Conservation (phyloP, 2,888 invertebrate species). For the Leucoptera coffeella region DNA sequence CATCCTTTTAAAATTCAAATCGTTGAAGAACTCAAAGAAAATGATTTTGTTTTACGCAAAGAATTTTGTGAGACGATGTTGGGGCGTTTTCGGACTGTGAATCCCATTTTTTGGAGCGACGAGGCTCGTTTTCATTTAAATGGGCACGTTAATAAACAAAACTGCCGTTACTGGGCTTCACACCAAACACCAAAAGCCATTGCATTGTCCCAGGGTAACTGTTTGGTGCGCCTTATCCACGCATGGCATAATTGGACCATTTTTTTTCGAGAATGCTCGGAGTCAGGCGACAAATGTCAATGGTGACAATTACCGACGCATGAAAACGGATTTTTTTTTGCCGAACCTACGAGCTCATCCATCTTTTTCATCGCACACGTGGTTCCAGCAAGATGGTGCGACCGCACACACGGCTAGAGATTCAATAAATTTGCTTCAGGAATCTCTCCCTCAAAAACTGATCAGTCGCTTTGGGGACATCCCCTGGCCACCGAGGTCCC, state of each 20-base stretch:
- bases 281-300: slow-evolving; percentile 7
- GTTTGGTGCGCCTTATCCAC: slow-evolving; percentile 10
- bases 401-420: slow-evolving; percentile 6
- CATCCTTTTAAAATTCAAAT: not conserved
- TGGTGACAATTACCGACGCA: slow-evolving; percentile 7
- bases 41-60: not conserved
- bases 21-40: not conserved
- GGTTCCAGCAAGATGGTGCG: slow-evolving; percentile 5
- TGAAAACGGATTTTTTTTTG: slow-evolving; percentile 9
- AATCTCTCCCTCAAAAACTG: not conserved
- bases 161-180: slow-evolving; percentile 4
- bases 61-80: not conserved
- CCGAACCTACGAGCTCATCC: slow-evolving; percentile 8
- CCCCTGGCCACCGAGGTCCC: slow-evolving; percentile 5
- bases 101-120: slow-evolving; percentile 2
- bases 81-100: not conserved
- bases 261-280: slow-evolving; percentile 8
- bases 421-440: slow-evolving; percentile 2
- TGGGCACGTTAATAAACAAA: slow-evolving; percentile 1
- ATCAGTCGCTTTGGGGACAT: slow-evolving; percentile 3
- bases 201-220: slow-evolving; percentile 9
- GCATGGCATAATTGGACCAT: slow-evolving; percentile 7
- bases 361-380: slow-evolving; percentile 7
- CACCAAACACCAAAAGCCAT: slow-evolving; percentile 8
- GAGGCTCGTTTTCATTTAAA: slow-evolving; percentile 5